Evolutionary conservation across 2,113 vertebrate species (phyloP).

Genomic region (Hippocampus zosterae): DNA sequence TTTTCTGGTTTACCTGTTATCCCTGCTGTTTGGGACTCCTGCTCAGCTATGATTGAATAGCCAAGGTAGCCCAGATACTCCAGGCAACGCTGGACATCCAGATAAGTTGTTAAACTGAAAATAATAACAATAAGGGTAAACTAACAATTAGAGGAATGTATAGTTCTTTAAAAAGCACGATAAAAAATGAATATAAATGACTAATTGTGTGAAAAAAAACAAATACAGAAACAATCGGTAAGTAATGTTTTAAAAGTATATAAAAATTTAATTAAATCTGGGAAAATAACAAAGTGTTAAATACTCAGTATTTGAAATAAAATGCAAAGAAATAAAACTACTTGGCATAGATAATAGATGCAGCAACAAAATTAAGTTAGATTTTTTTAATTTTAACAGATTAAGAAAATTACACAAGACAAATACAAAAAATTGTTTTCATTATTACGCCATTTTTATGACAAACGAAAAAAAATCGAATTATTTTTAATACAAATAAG

Average conservation of each 20-base stretch:
- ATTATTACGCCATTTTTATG: no score
- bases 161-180: neutral
- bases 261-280: no score
- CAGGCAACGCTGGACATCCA: constrained; percentile 92
- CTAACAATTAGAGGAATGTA: neutral
- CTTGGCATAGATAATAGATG: no score
- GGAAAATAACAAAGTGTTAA: neutral
- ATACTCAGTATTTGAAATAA: neutral
- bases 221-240: neutral
- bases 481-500: no score
- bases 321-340: neutral
- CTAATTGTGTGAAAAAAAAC: neutral
- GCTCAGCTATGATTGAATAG: constrained; percentile 92
- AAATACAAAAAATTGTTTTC: neutral
- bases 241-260: no score
- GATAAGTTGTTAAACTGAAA: constrained; percentile 86
- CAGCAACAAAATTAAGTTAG: no score
- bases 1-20: constrained; percentile 78
- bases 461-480: no score
- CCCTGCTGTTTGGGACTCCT: constrained; percentile 91
- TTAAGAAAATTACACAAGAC: neutral
- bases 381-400: neutral
- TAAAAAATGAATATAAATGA: neutral
- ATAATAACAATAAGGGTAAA: no score
- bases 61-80: constrained; percentile 95